These are phyloP conservation scores for Leptobrachium leishanense DNA, from an alignment of 2,113 vertebrate genomes.

Conservation along the genomic window DNA sequence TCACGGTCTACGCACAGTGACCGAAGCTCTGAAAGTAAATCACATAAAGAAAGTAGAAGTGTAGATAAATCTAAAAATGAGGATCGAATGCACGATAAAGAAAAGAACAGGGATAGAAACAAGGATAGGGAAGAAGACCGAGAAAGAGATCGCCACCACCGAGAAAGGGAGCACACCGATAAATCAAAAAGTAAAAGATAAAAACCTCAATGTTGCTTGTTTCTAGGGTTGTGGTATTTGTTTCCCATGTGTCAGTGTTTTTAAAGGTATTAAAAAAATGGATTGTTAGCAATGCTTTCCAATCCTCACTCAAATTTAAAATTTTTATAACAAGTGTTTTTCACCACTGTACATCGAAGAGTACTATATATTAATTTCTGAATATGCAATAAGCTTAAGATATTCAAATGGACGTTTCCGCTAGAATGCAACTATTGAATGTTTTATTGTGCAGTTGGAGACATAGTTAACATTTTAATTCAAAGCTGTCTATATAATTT, in stretches of 20 bases:
- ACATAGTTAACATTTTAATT: slow-evolving; percentile 65
- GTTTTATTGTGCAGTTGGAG: slow-evolving; percentile 59
- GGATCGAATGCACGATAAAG: slow-evolving; percentile 74
- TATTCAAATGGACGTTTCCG: slow-evolving; percentile 65
- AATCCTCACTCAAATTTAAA: slow-evolving; percentile 64
- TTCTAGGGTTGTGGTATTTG: slow-evolving; percentile 71
- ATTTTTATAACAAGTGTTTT: slow-evolving; percentile 69
- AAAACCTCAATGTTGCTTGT: slow-evolving; percentile 59
- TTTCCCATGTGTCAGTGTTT: slow-evolving; percentile 64
- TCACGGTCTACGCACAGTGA: slow-evolving; percentile 66
- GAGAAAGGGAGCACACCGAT: slow-evolving; percentile 81
- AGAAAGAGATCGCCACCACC: slow-evolving; percentile 77
- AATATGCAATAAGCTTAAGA: slow-evolving; percentile 76
- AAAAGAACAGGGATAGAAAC: slow-evolving; percentile 71
- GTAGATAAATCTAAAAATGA: slow-evolving; percentile 79
- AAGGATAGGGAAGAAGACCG: slow-evolving; percentile 65
- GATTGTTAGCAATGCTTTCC: slow-evolving; percentile 56
- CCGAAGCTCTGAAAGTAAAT: slow-evolving; percentile 66
- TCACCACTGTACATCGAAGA: slow-evolving; percentile 73
- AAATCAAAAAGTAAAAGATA: slow-evolving; percentile 79
- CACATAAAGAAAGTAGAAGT: slow-evolving; percentile 66
- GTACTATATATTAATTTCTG: slow-evolving; percentile 71
- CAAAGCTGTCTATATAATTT: slow-evolving; percentile 65
- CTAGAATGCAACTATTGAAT: slow-evolving; percentile 62
- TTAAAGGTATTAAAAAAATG: slow-evolving; percentile 60